phyloP scores from a whole-genome alignment of 92 coral and sea anemone genomes.

The Ricordea florida region DNA sequence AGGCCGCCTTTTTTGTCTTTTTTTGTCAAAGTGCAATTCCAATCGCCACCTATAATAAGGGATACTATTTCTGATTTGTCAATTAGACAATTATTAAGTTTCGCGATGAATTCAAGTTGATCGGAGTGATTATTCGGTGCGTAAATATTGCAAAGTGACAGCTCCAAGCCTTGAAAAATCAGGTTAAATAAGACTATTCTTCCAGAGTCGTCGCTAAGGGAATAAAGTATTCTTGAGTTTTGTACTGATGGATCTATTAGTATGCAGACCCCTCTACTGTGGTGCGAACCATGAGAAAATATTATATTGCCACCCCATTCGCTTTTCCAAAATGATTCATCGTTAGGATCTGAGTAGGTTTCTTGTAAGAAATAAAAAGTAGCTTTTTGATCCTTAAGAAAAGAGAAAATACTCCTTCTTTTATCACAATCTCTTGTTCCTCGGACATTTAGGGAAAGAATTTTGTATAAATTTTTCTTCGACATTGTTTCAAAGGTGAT shows the following conservation, averaged over 20 bases:
- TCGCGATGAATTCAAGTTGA: background rate
- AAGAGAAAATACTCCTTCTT: slow-evolving; percentile 8
- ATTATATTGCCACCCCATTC: slow-evolving; percentile 49
- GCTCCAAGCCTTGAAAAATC: background rate
- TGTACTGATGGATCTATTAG: background rate
- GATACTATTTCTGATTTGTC: background rate
- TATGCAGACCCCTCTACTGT: slow-evolving; percentile 23
- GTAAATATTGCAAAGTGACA: background rate
- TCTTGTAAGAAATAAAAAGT: slow-evolving; percentile 42
- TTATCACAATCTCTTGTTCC: slow-evolving; percentile 24
- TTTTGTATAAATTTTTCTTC: background rate
- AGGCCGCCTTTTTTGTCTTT: background rate
- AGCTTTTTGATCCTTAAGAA: slow-evolving; percentile 21
- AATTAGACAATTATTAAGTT: background rate
- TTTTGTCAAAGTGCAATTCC: background rate
- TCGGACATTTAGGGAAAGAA: slow-evolving; percentile 10
- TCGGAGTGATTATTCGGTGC: background rate
- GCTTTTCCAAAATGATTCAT: slow-evolving; percentile 46
- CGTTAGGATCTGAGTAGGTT: slow-evolving; percentile 37
- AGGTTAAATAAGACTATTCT: background rate
- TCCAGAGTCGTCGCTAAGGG: background rate
- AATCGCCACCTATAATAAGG: background rate
- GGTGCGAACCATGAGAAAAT: slow-evolving; percentile 44
- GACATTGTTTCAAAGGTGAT: too few relatives aligned
- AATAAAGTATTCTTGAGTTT: background rate